phyloP scores from a whole-genome alignment of 2,888 invertebrate genomes.

The Clunio marinus region DNA sequence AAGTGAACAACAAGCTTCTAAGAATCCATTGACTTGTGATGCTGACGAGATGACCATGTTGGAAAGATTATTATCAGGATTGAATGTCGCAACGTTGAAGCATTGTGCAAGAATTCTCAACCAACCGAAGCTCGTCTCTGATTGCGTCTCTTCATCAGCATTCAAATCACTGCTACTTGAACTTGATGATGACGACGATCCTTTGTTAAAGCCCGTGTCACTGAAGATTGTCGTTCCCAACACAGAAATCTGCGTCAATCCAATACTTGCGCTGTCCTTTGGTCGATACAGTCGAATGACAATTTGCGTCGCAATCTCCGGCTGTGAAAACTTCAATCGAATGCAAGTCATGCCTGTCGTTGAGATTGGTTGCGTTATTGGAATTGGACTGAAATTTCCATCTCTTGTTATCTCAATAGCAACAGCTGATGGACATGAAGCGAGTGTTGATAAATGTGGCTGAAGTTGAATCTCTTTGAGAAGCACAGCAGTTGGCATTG shows the following conservation, averaged over 20 bases:
- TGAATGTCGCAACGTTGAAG: constrained; percentile 55
- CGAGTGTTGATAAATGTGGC: constrained; percentile 77
- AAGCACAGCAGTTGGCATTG: constrained; percentile 81
- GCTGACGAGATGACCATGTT: constrained; percentile 59
- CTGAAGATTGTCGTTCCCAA: constrained; percentile 81
- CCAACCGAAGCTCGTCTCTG: constrained; percentile 73
- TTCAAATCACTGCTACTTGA: constrained; percentile 32
- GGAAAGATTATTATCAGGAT: constrained; percentile 47
- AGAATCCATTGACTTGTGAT: constrained; percentile 61
- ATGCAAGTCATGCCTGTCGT: constrained; percentile 87
- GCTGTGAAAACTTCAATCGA: constrained; percentile 73
- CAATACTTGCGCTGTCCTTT: constrained; percentile 83
- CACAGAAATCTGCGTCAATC: constrained; percentile 79
- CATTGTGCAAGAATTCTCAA: constrained; percentile 76
- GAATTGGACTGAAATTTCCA: constrained; percentile 70
- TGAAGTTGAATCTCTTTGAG: constrained; percentile 83
- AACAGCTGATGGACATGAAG: constrained; percentile 84
- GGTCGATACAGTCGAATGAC: constrained; percentile 67
- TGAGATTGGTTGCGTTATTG: constrained; percentile 78
- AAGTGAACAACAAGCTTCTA: constrained; percentile 68
- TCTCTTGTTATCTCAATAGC: constrained; percentile 81
- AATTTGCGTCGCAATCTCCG: constrained; percentile 81
- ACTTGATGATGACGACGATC: neutral
- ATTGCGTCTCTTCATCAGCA: constrained; percentile 49
- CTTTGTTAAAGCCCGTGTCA: constrained; percentile 48